A percentile compares a stretch with the other conserved stretches of the same genome.
Evolutionary conservation across 2,888 invertebrate species (phyloP).

Genomic region (Monochamus alternatus): DNA sequence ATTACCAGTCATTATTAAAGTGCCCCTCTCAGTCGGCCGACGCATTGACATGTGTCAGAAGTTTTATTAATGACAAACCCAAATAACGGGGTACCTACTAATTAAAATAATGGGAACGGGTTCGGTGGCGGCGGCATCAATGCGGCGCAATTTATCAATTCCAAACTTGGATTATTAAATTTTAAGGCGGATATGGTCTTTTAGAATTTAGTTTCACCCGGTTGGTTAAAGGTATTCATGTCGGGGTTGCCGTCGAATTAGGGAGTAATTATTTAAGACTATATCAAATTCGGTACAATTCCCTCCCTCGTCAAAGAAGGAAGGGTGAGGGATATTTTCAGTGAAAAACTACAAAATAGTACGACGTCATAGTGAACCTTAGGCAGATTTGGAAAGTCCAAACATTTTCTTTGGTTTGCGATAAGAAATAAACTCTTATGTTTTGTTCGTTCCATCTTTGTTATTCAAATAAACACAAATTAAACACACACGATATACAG

Average conservation of each 20-base stretch:
- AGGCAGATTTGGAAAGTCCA: no score
- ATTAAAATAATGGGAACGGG: slow-evolving; percentile 32
- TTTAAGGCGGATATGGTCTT: slow-evolving; percentile 14
- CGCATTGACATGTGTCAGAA: slow-evolving; percentile 30
- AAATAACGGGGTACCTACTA: slow-evolving; percentile 32
- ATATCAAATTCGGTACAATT: background rate
- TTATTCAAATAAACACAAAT: no score
- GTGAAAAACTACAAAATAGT: background rate
- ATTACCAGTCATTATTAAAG: slow-evolving; percentile 11
- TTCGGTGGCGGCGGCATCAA: background rate
- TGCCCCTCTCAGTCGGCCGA: background rate
- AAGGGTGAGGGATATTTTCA: background rate
- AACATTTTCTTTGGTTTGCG: no score
- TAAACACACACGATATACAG: no score
- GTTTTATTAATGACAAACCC: slow-evolving; percentile 31
- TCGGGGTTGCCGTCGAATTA: slow-evolving; percentile 2
- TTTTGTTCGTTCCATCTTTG: no score
- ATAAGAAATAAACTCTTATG: no score
- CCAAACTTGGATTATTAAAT: slow-evolving; percentile 23
- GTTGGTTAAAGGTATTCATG: slow-evolving; percentile 17
- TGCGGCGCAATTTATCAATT: slow-evolving; percentile 15
- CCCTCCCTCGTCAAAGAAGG: background rate
- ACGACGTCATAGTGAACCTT: no score
- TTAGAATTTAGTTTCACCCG: slow-evolving; percentile 12
- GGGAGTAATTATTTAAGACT: slow-evolving; percentile 8